Evolutionary conservation across 92 coral and sea anemone genomes (phyloP).

Genomic region (Metridium senile): DNA sequence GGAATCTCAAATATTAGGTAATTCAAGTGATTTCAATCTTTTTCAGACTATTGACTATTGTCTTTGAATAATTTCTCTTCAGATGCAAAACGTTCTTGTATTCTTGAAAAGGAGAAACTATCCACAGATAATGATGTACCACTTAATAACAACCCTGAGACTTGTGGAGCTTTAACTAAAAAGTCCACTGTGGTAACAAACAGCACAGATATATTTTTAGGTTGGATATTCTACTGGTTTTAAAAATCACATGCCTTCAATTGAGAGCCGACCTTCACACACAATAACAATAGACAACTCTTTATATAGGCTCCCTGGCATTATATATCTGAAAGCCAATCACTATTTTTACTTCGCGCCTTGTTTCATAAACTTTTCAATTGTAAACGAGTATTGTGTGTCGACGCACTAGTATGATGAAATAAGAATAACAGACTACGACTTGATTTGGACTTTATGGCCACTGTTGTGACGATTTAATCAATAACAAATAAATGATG

Average conservation of each 20-base stretch:
- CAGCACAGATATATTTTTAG: slow-evolving; percentile 14
- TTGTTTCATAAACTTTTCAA: too few species aligned
- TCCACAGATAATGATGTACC: background rate
- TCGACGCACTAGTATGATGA: too few species aligned
- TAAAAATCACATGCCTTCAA: background rate
- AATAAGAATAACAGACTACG: too few species aligned
- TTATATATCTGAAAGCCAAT: slow-evolving; percentile 34
- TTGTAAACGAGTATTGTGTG: too few species aligned
- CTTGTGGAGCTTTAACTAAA: slow-evolving; percentile 14
- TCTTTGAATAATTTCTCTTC: slow-evolving; percentile 4
- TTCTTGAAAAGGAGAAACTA: background rate
- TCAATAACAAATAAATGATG: too few species aligned
- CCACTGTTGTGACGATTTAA: too few species aligned
- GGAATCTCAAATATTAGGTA: slow-evolving; percentile 8
- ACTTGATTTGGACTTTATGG: too few species aligned
- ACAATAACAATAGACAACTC: slow-evolving; percentile 11
- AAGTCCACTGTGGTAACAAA: background rate
- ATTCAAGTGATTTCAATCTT: slow-evolving; percentile 28
- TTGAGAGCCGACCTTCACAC: background rate
- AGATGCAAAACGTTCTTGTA: slow-evolving; percentile 21
- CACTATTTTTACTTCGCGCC: too few species aligned
- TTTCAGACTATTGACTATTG: slow-evolving; percentile 25
- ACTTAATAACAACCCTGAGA: background rate
- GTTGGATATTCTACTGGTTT: background rate
- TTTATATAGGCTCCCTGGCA: slow-evolving; percentile 39